These are phyloP conservation scores for Chelmon rostratus DNA, from an alignment of 2,797 vertebrate species.

Conservation along the genomic window DNA sequence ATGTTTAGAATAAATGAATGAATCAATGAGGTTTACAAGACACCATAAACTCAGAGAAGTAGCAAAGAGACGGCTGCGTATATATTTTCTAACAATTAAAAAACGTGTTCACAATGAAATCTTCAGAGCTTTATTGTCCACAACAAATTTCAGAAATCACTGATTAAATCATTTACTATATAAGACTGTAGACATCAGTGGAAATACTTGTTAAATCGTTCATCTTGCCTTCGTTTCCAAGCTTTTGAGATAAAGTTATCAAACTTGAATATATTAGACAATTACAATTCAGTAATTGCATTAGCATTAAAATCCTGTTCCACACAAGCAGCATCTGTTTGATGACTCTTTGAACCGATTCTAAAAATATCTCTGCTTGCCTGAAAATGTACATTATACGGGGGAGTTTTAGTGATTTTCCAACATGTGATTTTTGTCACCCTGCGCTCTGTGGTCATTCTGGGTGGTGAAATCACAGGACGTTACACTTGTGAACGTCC, in stretches of 20 bases:
- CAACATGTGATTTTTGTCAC: slow-evolving; percentile 2
- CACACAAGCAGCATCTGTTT: background rate
- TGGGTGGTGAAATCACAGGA: slow-evolving; percentile 14
- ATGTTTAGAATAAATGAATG: background rate
- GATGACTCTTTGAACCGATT: background rate
- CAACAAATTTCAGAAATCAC: background rate
- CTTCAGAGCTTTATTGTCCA: background rate
- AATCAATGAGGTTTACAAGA: background rate
- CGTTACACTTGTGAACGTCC: background rate
- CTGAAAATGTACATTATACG: background rate
- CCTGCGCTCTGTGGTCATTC: background rate
- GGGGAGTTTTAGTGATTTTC: slow-evolving; percentile 10
- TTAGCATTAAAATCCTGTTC: background rate
- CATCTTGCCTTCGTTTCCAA: background rate
- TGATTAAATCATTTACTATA: background rate
- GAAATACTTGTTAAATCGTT: background rate
- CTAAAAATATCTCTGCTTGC: slow-evolving; percentile 17
- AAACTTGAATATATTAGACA: background rate
- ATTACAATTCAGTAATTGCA: background rate
- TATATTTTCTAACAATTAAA: too few relatives aligned
- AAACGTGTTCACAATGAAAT: background rate
- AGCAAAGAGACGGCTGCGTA: background rate
- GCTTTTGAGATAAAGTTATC: background rate
- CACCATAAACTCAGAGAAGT: background rate
- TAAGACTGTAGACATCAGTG: too few relatives aligned